Percentiles rank a stretch among this genome's conserved stretches.
These are phyloP conservation scores for Dendrocincla tyrannina DNA, from an alignment of 2,797 vertebrate genomes.

Conservation along the genomic window DNA sequence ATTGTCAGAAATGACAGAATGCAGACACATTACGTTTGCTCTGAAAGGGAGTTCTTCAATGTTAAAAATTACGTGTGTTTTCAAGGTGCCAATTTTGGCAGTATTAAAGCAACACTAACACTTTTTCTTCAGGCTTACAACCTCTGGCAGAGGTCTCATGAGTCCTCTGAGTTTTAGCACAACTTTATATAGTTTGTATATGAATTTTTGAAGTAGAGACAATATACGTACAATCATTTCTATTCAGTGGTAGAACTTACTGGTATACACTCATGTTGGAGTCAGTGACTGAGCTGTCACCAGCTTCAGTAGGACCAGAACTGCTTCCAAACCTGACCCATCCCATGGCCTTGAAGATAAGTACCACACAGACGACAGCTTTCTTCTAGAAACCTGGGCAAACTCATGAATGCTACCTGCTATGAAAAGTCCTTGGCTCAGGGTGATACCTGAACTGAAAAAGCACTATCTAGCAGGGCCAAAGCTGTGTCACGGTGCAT, in stretches of 20 bases:
- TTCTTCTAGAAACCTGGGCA: neutral
- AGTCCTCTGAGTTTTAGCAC: neutral
- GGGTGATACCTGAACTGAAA: neutral
- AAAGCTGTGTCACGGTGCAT: neutral
- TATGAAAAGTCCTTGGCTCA: neutral
- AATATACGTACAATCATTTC: neutral
- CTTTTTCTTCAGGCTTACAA: neutral
- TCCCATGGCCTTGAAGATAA: neutral
- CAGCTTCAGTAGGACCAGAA: neutral
- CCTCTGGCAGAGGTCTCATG: neutral
- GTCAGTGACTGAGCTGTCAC: neutral
- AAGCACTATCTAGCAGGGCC: neutral
- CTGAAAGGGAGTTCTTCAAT: neutral
- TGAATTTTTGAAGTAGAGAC: neutral
- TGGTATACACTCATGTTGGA: neutral
- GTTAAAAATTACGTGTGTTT: neutral
- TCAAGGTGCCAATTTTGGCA: neutral
- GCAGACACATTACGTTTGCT: neutral
- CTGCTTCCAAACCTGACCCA: neutral
- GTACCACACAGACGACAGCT: neutral
- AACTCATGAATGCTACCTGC: neutral
- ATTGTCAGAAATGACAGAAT: constrained; percentile 34
- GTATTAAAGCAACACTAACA: neutral
- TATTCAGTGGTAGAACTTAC: neutral
- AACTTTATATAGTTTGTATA: neutral